A percentile compares a stretch with the other conserved stretches of the same genome.
Conservation (phyloP, 2,797 vertebrate species). For the Chelon labrosus region DNA sequence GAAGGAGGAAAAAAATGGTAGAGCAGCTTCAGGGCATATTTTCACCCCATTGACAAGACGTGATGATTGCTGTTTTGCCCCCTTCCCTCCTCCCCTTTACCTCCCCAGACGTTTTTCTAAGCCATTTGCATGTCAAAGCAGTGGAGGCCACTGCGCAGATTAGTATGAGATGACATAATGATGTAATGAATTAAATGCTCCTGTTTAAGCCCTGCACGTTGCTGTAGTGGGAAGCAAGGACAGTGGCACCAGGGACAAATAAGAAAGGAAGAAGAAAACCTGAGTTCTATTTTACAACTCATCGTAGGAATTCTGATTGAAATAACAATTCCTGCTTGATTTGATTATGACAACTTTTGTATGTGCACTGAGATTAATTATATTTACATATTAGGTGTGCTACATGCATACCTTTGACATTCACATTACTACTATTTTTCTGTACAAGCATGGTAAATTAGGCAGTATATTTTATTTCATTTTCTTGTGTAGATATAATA, state of each 20-base stretch:
- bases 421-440: not conserved
- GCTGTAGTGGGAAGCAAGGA: constrained; percentile 67
- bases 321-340: constrained; percentile 64
- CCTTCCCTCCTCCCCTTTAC: constrained; percentile 80
- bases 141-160: constrained; percentile 90
- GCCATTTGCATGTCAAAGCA: constrained; percentile 96
- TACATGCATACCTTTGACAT: constrained; percentile 32
- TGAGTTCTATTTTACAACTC: constrained; percentile 38
- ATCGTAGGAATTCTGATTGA: constrained; percentile 54
- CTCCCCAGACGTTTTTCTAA: constrained; percentile 87
- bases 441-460: constrained; percentile 7
- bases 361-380: constrained; percentile 53
- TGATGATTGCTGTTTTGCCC: constrained; percentile 91
- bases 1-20: constrained; percentile 69
- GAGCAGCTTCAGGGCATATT: constrained; percentile 88
- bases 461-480: constrained; percentile 1
- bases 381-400: constrained; percentile 55
- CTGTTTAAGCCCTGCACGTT: constrained; percentile 85
- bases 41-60: constrained; percentile 89
- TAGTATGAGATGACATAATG: constrained; percentile 95
- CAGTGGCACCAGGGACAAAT: constrained; percentile 54
- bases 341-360: constrained; percentile 53
- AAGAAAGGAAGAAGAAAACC: constrained; percentile 53
- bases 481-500: not conserved
- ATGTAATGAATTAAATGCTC: constrained; percentile 95